Conservation (phyloP, 1,140 invertebrate species). For the Solenopsis invicta region DNA sequence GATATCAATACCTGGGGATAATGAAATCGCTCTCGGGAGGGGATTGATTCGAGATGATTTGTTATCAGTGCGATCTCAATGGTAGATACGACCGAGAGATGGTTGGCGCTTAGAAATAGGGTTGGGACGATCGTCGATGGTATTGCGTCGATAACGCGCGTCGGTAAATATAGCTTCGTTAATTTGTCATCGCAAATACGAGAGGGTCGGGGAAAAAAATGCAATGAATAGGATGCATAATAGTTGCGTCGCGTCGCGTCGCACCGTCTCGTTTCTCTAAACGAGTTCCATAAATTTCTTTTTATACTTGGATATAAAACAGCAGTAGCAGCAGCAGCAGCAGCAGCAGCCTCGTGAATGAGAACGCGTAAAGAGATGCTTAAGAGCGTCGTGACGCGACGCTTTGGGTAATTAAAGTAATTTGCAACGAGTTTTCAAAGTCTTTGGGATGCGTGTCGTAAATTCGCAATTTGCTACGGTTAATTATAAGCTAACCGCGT, state of each 20-base stretch:
- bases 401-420: constrained; percentile 31
- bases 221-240: not conserved
- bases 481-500: constrained; percentile 38
- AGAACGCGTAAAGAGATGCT: not conserved
- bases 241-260: no score
- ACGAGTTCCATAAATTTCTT: constrained; percentile 3
- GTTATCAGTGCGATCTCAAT: constrained; percentile 46
- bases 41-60: constrained; percentile 57
- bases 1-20: constrained; percentile 54
- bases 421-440: constrained; percentile 14
- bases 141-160: not conserved
- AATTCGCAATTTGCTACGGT: constrained; percentile 50
- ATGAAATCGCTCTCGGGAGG: constrained; percentile 51
- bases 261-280: not conserved
- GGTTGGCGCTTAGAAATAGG: not conserved
- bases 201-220: not conserved
- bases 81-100: not conserved
- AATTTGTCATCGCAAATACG: not conserved
- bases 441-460: constrained; percentile 11
- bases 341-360: no score
- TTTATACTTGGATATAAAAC: not conserved
- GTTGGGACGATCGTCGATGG: not conserved
- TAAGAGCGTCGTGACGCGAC: not conserved
- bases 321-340: no score
- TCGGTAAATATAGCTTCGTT: constrained; percentile 24